A percentile compares a stretch with the other conserved stretches of the same genome.
Conservation (phyloP, 1,140 invertebrate genomes). For the Metopolophium dirhodum region DNA sequence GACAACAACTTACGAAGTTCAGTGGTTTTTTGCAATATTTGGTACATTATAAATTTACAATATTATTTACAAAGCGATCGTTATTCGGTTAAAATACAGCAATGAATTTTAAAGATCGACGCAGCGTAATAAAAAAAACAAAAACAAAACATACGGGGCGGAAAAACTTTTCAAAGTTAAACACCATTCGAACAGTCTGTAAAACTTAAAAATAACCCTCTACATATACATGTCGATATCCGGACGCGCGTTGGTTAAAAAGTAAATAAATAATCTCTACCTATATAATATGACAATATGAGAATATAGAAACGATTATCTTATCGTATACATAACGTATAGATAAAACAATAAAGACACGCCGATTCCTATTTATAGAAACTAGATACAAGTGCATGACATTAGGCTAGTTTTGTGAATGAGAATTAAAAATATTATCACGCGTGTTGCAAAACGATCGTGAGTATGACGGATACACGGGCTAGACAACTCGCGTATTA, state of each 20-base stretch:
- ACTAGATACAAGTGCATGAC: no score
- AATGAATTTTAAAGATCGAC: background rate
- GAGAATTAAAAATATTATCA: background rate
- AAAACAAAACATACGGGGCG: background rate
- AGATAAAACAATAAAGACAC: background rate
- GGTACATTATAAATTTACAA: background rate
- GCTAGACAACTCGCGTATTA: background rate
- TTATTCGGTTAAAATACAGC: background rate
- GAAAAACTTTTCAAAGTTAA: background rate
- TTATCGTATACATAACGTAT: background rate
- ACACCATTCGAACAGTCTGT: background rate
- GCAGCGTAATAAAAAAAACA: background rate
- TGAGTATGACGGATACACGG: no score
- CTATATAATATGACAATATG: no score
- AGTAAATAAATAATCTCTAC: background rate
- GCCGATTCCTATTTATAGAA: no score
- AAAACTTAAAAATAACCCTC: background rate
- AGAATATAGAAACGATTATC: no score
- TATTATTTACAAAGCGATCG: background rate
- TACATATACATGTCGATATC: background rate
- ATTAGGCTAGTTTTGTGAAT: background rate
- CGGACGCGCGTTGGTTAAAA: background rate
- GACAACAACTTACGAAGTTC: background rate
- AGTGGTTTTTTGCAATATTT: background rate
- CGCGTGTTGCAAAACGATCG: no score